Base-by-base conservation (phyloP, 2,113 vertebrate species). In the Dromaius novaehollandiae region DNA sequence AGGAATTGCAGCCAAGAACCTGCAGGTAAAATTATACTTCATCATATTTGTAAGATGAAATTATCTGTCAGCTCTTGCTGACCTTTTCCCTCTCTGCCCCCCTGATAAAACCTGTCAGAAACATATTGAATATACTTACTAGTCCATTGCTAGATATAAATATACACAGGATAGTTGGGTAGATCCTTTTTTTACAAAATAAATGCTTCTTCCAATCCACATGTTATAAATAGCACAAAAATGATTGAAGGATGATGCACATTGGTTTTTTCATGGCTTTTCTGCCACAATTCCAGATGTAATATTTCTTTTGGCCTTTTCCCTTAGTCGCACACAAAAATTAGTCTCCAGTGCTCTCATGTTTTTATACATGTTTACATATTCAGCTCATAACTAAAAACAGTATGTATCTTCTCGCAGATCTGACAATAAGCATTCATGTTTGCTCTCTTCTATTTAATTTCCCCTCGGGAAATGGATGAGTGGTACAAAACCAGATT, bases 401-500 rank as follows among this genome's bases (percentile, higher is more conserved):
- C n/a, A 63, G 30, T 86, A 25, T 0, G 0, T 82, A 78, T 84
- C 46, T 96, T 73, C 88, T 94, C 86, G 70, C 78, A 71, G 75
- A 94, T 80, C 88, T 97, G 97, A 96, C 94, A 97, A 95, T 96
- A 96, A 93, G 64, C 58, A 85, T 97, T 94, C 82, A 61, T 81
- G 58, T 90, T 93, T 93, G 73, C 84, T n/a, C 19, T 93, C 79
- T 86, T 77, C 89, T 92, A 19, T 94, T 93, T 93, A 97, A 97
- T 97, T 89, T 64, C 81, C 95, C 89, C 91, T 90, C 66, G 96
- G 98, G 99, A 98, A 96, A 98, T 98, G 97, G 98, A 98, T 92
- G 98, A 98, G 60, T 98, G 98, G 98, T 98, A 98, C 93, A 98
- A 98, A 98, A 98, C 92, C 95, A 98, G 98, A 97, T 98, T 98